These are phyloP conservation scores for Plectrocnemia conspersa DNA, from an alignment of 1,140 invertebrate species.

Conservation along the genomic window DNA sequence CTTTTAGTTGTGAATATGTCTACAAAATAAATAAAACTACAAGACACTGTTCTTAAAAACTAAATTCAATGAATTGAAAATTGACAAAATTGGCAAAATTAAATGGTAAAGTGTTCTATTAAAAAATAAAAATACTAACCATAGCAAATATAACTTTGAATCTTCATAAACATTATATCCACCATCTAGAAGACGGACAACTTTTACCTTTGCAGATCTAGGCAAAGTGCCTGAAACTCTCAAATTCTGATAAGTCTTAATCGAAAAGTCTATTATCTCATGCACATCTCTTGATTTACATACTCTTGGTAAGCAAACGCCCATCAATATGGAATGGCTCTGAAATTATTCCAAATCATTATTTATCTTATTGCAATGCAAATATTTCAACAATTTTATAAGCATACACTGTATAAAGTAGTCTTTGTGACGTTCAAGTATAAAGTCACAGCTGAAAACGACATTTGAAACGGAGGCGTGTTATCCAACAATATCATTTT, in stretches of 20 bases:
- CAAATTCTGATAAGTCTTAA: slow-evolving; percentile 26
- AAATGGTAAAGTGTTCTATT: no score
- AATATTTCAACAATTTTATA: neutral
- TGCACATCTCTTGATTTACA: slow-evolving; percentile 38
- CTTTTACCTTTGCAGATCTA: slow-evolving; percentile 34
- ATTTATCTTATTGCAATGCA: slow-evolving; percentile 1
- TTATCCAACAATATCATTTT: slow-evolving; percentile 30
- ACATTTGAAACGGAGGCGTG: slow-evolving; percentile 28
- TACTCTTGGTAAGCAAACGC: slow-evolving; percentile 41
- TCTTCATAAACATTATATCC: slow-evolving; percentile 39
- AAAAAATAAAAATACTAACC: slow-evolving; percentile 39
- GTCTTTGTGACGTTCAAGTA: slow-evolving; percentile 31
- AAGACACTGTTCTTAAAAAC: neutral
- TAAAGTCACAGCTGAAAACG: slow-evolving; percentile 22
- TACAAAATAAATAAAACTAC: neutral
- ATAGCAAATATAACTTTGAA: slow-evolving; percentile 38
- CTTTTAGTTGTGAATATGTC: no score
- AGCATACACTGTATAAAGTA: slow-evolving; percentile 24
- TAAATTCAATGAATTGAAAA: no score
- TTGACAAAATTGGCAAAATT: no score
- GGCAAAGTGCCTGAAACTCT: slow-evolving; percentile 29
- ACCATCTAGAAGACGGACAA: slow-evolving; percentile 36
- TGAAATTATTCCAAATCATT: slow-evolving; percentile 28
- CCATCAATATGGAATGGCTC: slow-evolving; percentile 38
- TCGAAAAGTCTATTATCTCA: slow-evolving; percentile 28